These are phyloP conservation scores for Schizaphis graminum DNA, from an alignment of 2,888 invertebrate species.

Conservation along the genomic window DNA sequence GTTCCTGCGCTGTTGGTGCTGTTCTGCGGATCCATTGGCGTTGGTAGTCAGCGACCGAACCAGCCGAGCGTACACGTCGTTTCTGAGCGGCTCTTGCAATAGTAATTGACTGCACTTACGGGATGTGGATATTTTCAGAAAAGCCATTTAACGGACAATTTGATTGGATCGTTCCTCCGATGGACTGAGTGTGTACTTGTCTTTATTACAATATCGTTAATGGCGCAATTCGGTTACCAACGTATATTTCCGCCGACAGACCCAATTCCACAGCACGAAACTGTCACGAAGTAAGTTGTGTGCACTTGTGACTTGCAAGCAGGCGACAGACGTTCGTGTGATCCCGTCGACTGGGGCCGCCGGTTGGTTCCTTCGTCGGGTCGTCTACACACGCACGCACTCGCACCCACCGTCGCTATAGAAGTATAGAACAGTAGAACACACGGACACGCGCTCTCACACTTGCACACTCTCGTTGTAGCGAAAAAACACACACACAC, in stretches of 20 bases:
- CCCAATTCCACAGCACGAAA: neutral
- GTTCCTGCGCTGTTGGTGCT: slow-evolving; percentile 46
- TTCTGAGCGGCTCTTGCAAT: slow-evolving; percentile 59
- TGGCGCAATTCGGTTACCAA: neutral
- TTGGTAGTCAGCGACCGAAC: slow-evolving; percentile 29
- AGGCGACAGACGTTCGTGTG: slow-evolving; percentile 6
- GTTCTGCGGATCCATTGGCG: slow-evolving; percentile 30
- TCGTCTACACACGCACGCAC: neutral
- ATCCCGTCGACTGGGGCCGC: slow-evolving; percentile 39
- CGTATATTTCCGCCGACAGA: neutral
- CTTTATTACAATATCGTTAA: neutral
- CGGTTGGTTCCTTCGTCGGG: slow-evolving; percentile 26
- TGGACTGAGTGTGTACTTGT: slow-evolving; percentile 8
- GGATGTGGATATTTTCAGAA: slow-evolving; percentile 62
- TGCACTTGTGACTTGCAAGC: neutral
- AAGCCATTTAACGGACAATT: slow-evolving; percentile 64
- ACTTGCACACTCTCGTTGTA: neutral
- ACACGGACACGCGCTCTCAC: neutral
- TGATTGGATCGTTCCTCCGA: neutral
- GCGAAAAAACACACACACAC: neutral
- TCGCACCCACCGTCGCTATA: neutral
- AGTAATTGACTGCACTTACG: slow-evolving; percentile 62
- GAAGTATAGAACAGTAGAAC: no score
- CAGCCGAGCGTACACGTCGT: slow-evolving; percentile 48
- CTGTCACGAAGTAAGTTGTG: neutral